Evolutionary conservation across 2,797 vertebrate genomes (phyloP).

Genomic region (Poecilia gillii): DNA sequence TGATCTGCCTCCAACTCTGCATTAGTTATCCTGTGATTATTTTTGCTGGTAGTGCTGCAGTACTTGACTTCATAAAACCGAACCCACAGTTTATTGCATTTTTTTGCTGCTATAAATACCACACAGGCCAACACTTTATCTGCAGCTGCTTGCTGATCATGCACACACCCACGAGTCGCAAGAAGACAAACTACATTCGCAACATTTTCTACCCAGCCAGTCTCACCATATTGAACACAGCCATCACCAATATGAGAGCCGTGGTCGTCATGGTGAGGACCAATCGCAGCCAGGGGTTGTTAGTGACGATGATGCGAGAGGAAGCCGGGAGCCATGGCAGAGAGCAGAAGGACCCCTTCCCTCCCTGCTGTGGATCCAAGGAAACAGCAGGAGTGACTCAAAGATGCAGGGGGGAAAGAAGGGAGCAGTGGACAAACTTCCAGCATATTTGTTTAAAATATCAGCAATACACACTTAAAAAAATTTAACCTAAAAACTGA

Average conservation of each 20-base stretch:
- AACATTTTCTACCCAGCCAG: not conserved
- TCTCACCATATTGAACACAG: slow-evolving; percentile 97
- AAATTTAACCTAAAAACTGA: not conserved
- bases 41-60: not conserved
- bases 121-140: not conserved
- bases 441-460: not conserved
- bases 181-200: not conserved
- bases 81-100: not conserved
- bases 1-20: not conserved
- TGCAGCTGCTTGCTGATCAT: not conserved
- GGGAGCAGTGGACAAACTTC: not conserved
- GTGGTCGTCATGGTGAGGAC: slow-evolving; percentile 92
- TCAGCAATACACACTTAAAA: not conserved
- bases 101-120: not conserved
- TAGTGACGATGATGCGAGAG: slow-evolving; percentile 89
- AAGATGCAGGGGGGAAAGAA: not conserved
- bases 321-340: slow-evolving; percentile 90
- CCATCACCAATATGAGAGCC: slow-evolving; percentile 91
- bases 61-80: not conserved
- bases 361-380: slow-evolving; percentile 85
- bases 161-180: not conserved
- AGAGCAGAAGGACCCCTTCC: slow-evolving; percentile 87
- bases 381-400: slow-evolving; percentile 12
- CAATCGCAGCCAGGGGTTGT: slow-evolving; percentile 92
- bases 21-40: not conserved